Conservation (phyloP, 2,888 invertebrate species). For the Drosophila testacea region DNA sequence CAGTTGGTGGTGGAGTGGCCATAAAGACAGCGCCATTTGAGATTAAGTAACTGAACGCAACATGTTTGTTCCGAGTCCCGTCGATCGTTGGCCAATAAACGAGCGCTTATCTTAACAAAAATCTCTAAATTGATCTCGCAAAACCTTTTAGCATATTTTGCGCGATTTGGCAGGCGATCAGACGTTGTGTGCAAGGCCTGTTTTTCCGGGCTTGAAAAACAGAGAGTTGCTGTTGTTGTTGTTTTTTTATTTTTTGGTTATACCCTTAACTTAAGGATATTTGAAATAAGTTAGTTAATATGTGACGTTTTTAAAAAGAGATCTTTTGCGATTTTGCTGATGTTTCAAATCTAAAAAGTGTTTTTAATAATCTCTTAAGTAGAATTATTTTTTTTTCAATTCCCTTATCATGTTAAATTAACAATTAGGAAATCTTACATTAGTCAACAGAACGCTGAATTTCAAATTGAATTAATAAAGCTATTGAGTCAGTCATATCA, state of each 20-base stretch:
- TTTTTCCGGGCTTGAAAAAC: constrained; percentile 59
- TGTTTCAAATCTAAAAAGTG: not conserved
- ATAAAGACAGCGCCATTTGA: constrained; percentile 75
- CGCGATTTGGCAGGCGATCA: constrained; percentile 76
- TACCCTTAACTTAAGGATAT: not conserved
- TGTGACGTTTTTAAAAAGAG: not conserved
- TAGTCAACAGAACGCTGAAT: too few species aligned
- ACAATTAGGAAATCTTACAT: too few species aligned
- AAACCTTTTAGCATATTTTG: constrained; percentile 83
- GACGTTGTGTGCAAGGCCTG: constrained; percentile 38
- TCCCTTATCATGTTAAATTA: too few species aligned
- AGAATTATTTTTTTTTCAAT: too few species aligned
- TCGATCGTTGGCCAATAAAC: constrained; percentile 71
- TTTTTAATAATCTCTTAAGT: too few species aligned
- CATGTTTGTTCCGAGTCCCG: constrained; percentile 65
- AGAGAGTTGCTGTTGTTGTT: constrained; percentile 14
- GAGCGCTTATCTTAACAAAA: constrained; percentile 75
- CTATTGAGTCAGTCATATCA: too few species aligned
- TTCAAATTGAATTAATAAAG: too few species aligned
- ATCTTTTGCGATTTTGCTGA: not conserved
- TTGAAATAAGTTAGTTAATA: not conserved
- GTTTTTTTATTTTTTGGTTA: not conserved
- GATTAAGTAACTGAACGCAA: constrained; percentile 73
- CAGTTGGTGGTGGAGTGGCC: constrained; percentile 25
- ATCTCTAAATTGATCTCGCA: constrained; percentile 80